Conservation (phyloP, 2,888 invertebrate genomes). For the Platycheirus rosarum region DNA sequence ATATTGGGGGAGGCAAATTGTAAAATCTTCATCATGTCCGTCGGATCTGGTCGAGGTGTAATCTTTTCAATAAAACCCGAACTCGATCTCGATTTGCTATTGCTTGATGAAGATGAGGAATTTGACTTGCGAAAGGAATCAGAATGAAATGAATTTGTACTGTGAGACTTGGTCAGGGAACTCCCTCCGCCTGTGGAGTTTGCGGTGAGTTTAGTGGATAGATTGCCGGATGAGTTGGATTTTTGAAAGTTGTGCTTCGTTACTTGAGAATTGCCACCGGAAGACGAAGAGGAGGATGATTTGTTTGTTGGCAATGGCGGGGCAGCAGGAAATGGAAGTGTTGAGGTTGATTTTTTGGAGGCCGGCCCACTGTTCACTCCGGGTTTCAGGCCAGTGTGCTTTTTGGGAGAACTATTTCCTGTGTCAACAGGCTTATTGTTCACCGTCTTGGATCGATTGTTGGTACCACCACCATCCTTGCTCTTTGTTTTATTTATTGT, state of each 20-base stretch:
- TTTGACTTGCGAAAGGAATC: slow-evolving; percentile 73
- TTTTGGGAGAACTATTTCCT: slow-evolving; percentile 81
- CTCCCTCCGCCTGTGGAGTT: slow-evolving; percentile 75
- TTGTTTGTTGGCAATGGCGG: slow-evolving; percentile 65
- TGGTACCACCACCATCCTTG: slow-evolving; percentile 80
- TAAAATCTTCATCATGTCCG: slow-evolving; percentile 84
- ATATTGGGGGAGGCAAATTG: slow-evolving; percentile 84
- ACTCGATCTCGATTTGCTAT: slow-evolving; percentile 38
- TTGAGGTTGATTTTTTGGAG: slow-evolving; percentile 85
- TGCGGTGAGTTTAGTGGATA: slow-evolving; percentile 78
- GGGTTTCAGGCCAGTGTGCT: slow-evolving; percentile 92
- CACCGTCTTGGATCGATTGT: slow-evolving; percentile 39
- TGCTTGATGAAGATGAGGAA: slow-evolving; percentile 24
- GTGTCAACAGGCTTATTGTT: slow-evolving; percentile 11
- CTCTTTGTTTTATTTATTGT: slow-evolving; percentile 94
- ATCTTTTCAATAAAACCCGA: slow-evolving; percentile 71
- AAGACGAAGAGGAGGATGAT: slow-evolving; percentile 55
- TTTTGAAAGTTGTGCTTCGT: slow-evolving; percentile 81
- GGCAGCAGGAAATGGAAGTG: slow-evolving; percentile 45
- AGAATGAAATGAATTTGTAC: slow-evolving; percentile 79
- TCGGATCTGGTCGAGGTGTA: slow-evolving; percentile 79
- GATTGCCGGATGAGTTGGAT: slow-evolving; percentile 81
- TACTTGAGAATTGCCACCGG: slow-evolving; percentile 32
- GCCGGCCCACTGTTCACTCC: slow-evolving; percentile 94
- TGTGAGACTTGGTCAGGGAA: slow-evolving; percentile 80